Evolutionary conservation across 2,888 invertebrate species (phyloP).

Genomic region (Rhaphigaster nebulosa): DNA sequence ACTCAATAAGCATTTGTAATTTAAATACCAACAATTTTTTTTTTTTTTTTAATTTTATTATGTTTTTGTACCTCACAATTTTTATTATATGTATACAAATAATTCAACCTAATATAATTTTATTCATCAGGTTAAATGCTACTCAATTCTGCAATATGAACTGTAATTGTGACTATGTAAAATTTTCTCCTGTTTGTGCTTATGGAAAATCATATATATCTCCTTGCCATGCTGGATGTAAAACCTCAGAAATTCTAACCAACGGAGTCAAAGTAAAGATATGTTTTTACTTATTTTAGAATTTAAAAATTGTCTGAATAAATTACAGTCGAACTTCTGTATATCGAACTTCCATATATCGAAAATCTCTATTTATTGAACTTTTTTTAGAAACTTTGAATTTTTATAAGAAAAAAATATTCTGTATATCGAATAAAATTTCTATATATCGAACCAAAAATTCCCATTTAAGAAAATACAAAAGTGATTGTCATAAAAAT

Average conservation of each 20-base stretch:
- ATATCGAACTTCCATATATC: too few species aligned
- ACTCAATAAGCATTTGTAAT: too few species aligned
- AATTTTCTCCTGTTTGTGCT: constrained; percentile 82
- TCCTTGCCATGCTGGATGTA: constrained; percentile 85
- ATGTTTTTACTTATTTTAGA: neutral
- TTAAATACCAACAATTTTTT: too few species aligned
- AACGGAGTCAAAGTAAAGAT: constrained; percentile 70
- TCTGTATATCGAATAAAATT: too few species aligned
- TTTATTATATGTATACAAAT: constrained; percentile 15
- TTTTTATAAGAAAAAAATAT: too few species aligned
- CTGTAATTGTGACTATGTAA: constrained; percentile 79
- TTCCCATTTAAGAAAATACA: too few species aligned
- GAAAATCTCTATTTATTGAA: too few species aligned
- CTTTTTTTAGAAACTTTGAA: too few species aligned
- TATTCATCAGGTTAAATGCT: constrained; percentile 67
- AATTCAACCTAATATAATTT: neutral
- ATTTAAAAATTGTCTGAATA: neutral
- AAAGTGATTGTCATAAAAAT: too few species aligned
- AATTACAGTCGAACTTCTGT: too few species aligned
- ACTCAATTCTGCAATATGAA: constrained; percentile 74
- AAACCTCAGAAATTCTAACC: constrained; percentile 68
- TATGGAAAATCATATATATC: constrained; percentile 78
- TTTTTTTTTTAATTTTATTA: too few species aligned
- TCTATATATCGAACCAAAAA: too few species aligned
- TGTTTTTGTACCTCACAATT: neutral